Base-by-base conservation (phyloP, 2,797 vertebrate genomes). In the Rhyacichthys aspro region DNA sequence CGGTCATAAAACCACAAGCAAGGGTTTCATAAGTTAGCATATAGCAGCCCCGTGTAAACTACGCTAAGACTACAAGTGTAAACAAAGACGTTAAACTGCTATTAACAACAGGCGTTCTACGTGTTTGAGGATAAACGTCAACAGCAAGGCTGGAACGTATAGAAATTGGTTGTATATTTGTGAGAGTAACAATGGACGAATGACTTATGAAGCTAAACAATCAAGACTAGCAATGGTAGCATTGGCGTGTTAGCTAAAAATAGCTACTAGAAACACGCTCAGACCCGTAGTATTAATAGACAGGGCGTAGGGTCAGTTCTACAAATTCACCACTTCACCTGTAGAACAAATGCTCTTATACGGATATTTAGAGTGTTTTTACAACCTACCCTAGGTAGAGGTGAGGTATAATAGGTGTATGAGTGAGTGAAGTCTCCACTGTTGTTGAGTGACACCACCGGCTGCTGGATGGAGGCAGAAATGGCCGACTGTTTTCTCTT, bases 361-460 rank as follows among this genome's bases (percentile, higher is more conserved):
- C 28, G 11, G 18, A 33, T 17, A 1, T 36, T 47, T 28, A 6
- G 19, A 45, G 18, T 5, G 1, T 14, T 17, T 57, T 63, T 46
- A 18, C 61, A 67, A 90, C 91, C 74, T 92, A 93, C 92, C 89
- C 78, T 69, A 55, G 32, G 59, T 33, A 62, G 63, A 36, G 60
- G 70, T 66, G 28, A 50, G 67, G 70, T 77, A 62, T 81, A 74
- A 65, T 9, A 18, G 38, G 19, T 23, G 33, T 73, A 59, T 44
- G 52, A 77, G 33, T 76, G 71, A 65, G 78, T 82, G 67, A 80
- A 79, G 78, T 87, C 78, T 86, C 61, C 69, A 74, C 76, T 37
- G 69, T 69, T 79, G 87, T 87, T 92, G 91, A 93, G 75, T 90
- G 91, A 93, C 90, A 91, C 89, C 81, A 46, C 90, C 90, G 90